Evolutionary conservation across 1,140 invertebrate genomes (phyloP), one percentile per base, ranked within the genome.

Genomic region (Caenorhabditis briggsae): DNA sequence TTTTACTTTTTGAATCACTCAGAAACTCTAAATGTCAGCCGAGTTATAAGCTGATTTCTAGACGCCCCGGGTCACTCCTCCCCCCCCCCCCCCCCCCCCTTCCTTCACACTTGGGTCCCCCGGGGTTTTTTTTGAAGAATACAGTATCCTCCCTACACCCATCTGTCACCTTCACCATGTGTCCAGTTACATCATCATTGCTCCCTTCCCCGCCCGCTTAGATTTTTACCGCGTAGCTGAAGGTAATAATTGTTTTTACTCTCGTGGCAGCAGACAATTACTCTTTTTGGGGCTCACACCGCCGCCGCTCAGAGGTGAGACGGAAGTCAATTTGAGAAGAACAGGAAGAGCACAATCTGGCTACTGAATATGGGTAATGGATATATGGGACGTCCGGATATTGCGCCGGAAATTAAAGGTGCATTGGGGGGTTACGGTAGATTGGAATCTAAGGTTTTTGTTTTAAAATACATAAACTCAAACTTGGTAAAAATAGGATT

Each of bases 101-200:
- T 23, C 56, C n/a, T 59, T n/a, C n/a, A n/a, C n/a, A n/a, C n/a
- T n/a, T n/a, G n/a, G n/a, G n/a, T n/a, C n/a, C n/a, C n/a, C n/a
- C n/a, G n/a, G n/a, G n/a, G n/a, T n/a, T n/a, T n/a, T n/a, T n/a
- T n/a, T n/a, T n/a, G n/a, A 33, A 33, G 33, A 33, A 33, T 33
- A 33, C 33, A 33, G 33, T 33, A 33, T 33, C 33, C 33, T 33
- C 33, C 33, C 33, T 33, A 14, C 61, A 48, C 65, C 41, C 70
- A 78, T 78, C 70, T 78, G 70, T 78, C 33, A 33, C 33, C 3
- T 33, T 33, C 33, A 41, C 41, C 70, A 53, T 78, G 46, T 78
- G 70, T 78, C 46, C n/a, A 50, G 70, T 78, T 78, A 78, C 46
- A 78, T 78, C 43, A 78, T 78, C 70, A 25, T 78, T 78, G 46